Base-by-base conservation (phyloP, 2,797 vertebrate species). In the Protonibea diacanthus region DNA sequence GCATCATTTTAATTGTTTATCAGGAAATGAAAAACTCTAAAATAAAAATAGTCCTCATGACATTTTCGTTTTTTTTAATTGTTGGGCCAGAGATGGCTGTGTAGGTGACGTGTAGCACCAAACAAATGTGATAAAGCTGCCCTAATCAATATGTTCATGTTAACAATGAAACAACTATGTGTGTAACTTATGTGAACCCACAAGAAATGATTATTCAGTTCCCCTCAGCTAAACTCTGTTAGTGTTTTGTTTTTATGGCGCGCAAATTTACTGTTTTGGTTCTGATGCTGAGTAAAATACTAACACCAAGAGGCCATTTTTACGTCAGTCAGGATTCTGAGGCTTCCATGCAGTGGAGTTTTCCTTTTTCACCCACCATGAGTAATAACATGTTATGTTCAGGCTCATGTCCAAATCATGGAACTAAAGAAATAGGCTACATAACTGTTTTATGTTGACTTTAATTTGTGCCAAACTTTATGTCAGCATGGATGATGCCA, bases 401-500 rank as follows among this genome's bases (percentile, higher is more conserved):
- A 42, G 9, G 21, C 15, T 44, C 27, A 11, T 10, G 49, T 44
- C 1, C 29, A 51, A 67, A 75, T 5, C 27, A 47, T 0, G 7
- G 9, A 49, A 33, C 29, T 44, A 27, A 25, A 57, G 25, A 51
- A 33, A 33, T 8, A 25, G 27, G 18, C 6, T 4, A 48, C 53
- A 45, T 40, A 20, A 40, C 17, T 27, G 33, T 40, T 59, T 69
- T 63, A n/a, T 29, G 29, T 49, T 21, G 44, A 27, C 40, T 57
- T 53, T 48, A 18, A 29, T 70, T 72, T 74, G 33, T 66, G 27
- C 21, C 49, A 68, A 64, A 60, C 3, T 65, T n/a, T 62, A 21
- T 51, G 64, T 71, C 57, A 81, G 25, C 21, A 45, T 45, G 8
- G 25, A 49, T 53, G 52, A 74, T 55, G 45, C n/a, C 8, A 9